Base-by-base conservation (phyloP, 2,113 vertebrate species). In the Ptyas mucosa region DNA sequence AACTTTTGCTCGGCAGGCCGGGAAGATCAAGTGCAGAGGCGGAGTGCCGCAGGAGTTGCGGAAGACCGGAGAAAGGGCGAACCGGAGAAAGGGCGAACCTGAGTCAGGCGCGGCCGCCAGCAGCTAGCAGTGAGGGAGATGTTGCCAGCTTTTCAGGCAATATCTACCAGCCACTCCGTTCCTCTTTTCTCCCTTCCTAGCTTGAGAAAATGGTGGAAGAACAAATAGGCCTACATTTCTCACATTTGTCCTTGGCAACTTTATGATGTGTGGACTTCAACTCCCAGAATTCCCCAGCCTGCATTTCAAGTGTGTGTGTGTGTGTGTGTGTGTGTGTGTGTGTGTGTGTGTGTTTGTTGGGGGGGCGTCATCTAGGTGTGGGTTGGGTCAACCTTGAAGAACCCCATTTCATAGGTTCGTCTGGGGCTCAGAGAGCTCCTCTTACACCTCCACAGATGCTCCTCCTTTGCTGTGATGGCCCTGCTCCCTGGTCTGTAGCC, bases 401-500 rank as follows among this genome's bases (percentile, higher is more conserved):
- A 69, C 5, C 29, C 29, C 64, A 69, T n/a, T 14, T 69, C 29
- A 69, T 12, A 34, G 29, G 29, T 34, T 69, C 11, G 4, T 12
- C 12, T 69, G 61, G 26, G 29, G 61, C 61, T n/a, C 29, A 15
- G 29, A n/a, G 64, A n/a, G 12, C 64, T 34, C 5, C 29, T 69
- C 12, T 34, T 69, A 75, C 14, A 15, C 14, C 6, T 75, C 64
- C n/a, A 29, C n/a, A 7, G 64, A 15, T 75, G n/a, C 61, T 94
- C 94, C 95, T 96, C 88, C 92, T 93, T 93, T 90, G 52, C 23
- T 0, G 95, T 95, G 96, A 95, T 95, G 94, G 92, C 94, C 53
- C 94, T 26, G 94, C 95, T 95, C 95, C 89, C 94, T 95, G 95
- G 91, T 97, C 96, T 95, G 69, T 96, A 95, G 96, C 93, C 96